These are phyloP conservation scores for Trachymyrmex cornetzi DNA, from an alignment of 1,140 invertebrate species.

Conservation along the genomic window DNA sequence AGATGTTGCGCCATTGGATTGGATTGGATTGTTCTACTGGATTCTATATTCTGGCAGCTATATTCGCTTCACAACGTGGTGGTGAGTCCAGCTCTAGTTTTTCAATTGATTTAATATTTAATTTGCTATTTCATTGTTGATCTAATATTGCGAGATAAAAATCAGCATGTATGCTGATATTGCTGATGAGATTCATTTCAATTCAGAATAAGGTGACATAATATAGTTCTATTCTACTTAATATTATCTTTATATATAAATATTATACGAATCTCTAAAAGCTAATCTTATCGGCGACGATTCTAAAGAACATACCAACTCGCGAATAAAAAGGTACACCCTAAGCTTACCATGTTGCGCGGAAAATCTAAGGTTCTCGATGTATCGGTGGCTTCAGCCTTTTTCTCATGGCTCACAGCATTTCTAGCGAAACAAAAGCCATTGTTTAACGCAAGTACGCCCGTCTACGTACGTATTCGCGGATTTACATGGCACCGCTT, in stretches of 20 bases:
- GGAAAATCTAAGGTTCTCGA: conserved; percentile 54
- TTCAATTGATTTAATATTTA: not conserved
- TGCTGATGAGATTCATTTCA: not conserved
- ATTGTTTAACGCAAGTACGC: conserved; percentile 73
- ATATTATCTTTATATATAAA: not conserved
- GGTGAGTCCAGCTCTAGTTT: not conserved
- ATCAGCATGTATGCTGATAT: not conserved
- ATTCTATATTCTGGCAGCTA: too few relatives aligned
- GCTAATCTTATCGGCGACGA: conserved; percentile 27
- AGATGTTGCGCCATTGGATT: too few relatives aligned
- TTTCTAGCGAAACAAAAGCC: conserved; percentile 71
- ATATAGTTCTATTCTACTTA: not conserved
- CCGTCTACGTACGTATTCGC: conserved; percentile 72
- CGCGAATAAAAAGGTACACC: not conserved
- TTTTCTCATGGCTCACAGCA: conserved; percentile 8
- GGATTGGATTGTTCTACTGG: not conserved
- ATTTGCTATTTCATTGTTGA: not conserved
- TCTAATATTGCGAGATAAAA: conserved; percentile 1
- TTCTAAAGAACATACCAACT: conserved; percentile 9
- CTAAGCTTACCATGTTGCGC: not conserved
- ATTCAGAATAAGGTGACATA: not conserved
- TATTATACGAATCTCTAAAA: not conserved
- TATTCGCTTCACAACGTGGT: not conserved
- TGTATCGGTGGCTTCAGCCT: conserved; percentile 23
- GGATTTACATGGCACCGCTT: conserved; percentile 72